Base-by-base conservation (phyloP, 2,797 vertebrate species). In the Cynodonichthys magdalenae region DNA sequence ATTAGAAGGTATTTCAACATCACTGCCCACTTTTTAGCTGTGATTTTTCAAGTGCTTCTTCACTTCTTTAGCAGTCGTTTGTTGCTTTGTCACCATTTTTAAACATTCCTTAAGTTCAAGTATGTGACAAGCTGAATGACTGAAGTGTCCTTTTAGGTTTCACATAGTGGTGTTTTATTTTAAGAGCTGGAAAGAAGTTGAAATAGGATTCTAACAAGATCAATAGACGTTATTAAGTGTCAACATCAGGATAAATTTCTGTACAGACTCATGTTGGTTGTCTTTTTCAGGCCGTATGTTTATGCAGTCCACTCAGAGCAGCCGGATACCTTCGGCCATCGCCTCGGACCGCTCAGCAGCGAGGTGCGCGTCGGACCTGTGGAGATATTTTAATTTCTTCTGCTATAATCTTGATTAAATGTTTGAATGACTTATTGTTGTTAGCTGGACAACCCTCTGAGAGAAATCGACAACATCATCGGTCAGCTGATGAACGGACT, bases 251-350 rank as follows among this genome's bases (percentile, higher is more conserved):
- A 36, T 36, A 11, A 10, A 36, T 36, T 36, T 36, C 34, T 11
- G 34, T 36, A 12, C 10, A 11, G 34, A 36, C 9, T 10, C 34
- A 36, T 9, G 51, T 27, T 11, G 1, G 28, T 15, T 5, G 15
- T 15, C 4, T 19, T 58, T 18, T 46, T 50, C 0, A 0, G 97
- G 82, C 97, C 97, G 12, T 98, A 97, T 1, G 96, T 97, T 34
- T 99, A 95, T 46, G 97, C 96, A 12, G 95, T 97, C 69, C 98
- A 99, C 86, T 98, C 97, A 0, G 97, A 99, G 74, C 97, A 99
- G 82, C 97, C 97, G 0, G 97, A 99, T 77, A 89, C 95, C 18
- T 96, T 95, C 39, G 97, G 97, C 50, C 97, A 99, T 80, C 93
- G 95, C 45, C 95, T 96, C 0, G 97, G 97, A 19, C 97, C 97